Evolutionary conservation across 2,888 invertebrate genomes (phyloP).

Genomic region (Papilio gigon): DNA sequence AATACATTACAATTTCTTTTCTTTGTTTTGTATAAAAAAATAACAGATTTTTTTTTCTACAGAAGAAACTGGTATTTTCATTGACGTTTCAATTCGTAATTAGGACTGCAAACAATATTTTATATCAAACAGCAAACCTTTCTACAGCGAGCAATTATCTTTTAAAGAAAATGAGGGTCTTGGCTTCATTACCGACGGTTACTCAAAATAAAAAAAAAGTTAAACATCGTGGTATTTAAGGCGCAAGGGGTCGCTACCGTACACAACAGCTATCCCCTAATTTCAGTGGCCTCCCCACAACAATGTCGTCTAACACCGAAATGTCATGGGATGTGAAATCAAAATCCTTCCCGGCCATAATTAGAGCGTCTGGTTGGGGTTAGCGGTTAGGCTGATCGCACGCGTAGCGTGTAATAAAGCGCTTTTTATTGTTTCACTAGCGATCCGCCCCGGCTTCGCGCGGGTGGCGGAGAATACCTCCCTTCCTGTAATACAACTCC

Average conservation of each 20-base stretch:
- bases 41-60: background rate
- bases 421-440: conserved; percentile 1
- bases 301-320: conserved; percentile 52
- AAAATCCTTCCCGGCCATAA: conserved; percentile 62
- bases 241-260: background rate
- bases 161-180: conserved; percentile 23
- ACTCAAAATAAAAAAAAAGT: background rate
- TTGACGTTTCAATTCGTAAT: background rate
- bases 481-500: background rate
- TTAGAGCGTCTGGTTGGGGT: conserved; percentile 53
- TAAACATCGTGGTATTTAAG: conserved; percentile 3
- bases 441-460: background rate
- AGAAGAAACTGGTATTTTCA: background rate
- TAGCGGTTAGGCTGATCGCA: conserved; percentile 45
- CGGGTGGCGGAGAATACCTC: background rate
- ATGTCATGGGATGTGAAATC: conserved; percentile 57
- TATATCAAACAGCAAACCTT: background rate
- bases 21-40: background rate
- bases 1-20: too few relatives aligned
- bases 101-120: conserved; percentile 2
- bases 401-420: conserved; percentile 24
- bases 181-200: conserved; percentile 21
- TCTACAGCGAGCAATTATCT: background rate
- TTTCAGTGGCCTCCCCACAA: conserved; percentile 41
- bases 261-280: conserved; percentile 39